Evolutionary conservation across 1,140 invertebrate species (phyloP).

Genomic region (Lanistes nyassanus): DNA sequence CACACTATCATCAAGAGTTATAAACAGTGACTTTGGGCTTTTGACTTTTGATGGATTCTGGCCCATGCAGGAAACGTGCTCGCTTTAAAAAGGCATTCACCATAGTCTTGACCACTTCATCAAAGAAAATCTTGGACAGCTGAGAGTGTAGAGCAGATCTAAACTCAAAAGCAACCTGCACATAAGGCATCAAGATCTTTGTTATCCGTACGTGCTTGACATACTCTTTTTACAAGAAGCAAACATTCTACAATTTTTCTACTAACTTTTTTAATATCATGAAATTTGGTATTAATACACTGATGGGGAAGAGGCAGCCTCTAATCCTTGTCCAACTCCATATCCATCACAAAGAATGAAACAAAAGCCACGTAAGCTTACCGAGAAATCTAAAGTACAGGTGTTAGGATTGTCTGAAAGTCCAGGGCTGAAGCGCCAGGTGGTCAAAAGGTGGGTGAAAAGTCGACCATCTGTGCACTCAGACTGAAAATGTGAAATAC

Average conservation of each 20-base stretch:
- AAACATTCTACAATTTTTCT: not conserved
- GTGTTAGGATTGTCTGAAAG: slow-evolving; percentile 82
- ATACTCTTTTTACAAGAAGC: not conserved
- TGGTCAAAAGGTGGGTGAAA: slow-evolving; percentile 90
- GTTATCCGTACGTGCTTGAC: not conserved
- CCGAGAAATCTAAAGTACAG: slow-evolving; percentile 89
- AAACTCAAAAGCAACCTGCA: slow-evolving; percentile 86
- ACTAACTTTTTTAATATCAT: no score
- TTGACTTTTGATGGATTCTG: slow-evolving; percentile 54
- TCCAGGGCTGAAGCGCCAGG: slow-evolving; percentile 93
- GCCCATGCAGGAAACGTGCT: slow-evolving; percentile 82
- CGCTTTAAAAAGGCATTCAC: slow-evolving; percentile 91
- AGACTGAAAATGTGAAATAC: no score
- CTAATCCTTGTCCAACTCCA: no score
- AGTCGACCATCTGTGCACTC: slow-evolving; percentile 89
- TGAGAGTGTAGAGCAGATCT: slow-evolving; percentile 86
- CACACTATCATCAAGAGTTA: slow-evolving; percentile 39
- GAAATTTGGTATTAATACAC: not conserved
- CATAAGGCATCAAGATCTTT: not conserved
- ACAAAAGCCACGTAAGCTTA: slow-evolving; percentile 47
- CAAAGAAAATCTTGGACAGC: slow-evolving; percentile 92
- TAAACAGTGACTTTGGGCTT: slow-evolving; percentile 45
- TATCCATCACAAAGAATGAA: not conserved
- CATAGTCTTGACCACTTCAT: slow-evolving; percentile 95
- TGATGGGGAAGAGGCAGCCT: not conserved